phyloP scores from a whole-genome alignment of 2,797 vertebrate genomes.

The Pyrocephalus nanus region DNA sequence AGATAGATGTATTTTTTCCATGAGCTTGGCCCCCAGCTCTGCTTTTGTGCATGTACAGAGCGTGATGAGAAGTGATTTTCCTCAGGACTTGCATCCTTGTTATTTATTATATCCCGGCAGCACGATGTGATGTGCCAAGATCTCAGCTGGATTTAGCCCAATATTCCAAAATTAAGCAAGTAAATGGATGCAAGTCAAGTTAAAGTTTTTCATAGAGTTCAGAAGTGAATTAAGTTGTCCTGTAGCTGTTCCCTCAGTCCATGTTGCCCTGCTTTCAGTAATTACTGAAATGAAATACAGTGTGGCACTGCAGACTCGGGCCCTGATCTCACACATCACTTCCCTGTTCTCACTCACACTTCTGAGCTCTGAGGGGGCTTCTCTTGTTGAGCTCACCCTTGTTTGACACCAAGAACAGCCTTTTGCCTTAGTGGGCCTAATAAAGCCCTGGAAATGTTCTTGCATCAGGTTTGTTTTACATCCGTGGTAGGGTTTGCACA shows the following conservation, averaged over 20 bases:
- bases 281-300: neutral
- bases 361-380: neutral
- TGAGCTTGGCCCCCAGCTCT: neutral
- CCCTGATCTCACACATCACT: neutral
- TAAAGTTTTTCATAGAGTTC: neutral
- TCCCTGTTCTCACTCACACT: neutral
- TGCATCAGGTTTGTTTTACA: neutral
- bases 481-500: neutral
- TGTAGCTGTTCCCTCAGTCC: neutral
- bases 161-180: constrained; percentile 18
- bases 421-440: neutral
- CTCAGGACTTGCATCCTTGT: neutral
- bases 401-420: neutral
- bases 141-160: neutral
- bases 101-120: neutral
- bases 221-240: neutral
- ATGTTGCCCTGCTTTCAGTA: neutral
- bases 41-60: neutral
- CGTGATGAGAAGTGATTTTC: neutral
- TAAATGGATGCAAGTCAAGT: constrained; percentile 17
- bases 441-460: neutral
- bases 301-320: neutral
- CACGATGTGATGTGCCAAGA: neutral
- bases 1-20: neutral
- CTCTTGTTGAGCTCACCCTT: neutral